Conservation (phyloP, 2,888 invertebrate genomes). For the Cheilosia soror region DNA sequence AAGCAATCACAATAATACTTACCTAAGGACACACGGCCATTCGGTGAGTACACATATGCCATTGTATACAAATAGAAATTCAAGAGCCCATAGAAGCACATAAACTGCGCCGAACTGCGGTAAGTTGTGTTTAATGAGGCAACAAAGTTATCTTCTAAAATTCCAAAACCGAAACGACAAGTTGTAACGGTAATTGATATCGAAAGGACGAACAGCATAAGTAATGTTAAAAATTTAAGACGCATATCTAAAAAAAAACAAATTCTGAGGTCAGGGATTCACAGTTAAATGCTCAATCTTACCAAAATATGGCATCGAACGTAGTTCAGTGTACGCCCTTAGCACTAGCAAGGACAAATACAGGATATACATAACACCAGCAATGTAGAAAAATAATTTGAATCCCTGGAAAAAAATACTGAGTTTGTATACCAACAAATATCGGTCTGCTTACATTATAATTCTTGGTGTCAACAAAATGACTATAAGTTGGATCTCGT, state of each 20-base stretch:
- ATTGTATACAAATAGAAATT: conserved; percentile 97
- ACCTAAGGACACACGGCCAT: conserved; percentile 92
- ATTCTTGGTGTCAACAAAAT: conserved; percentile 92
- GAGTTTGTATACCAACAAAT: neutral
- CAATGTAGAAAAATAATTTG: conserved; percentile 95
- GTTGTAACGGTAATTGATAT: conserved; percentile 91
- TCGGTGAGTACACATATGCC: conserved; percentile 97
- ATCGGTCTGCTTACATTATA: conserved; percentile 88
- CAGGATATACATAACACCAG: conserved; percentile 92
- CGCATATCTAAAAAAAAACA: conserved; percentile 89
- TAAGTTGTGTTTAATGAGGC: conserved; percentile 94
- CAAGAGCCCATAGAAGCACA: conserved; percentile 96
- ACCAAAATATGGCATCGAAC: conserved; percentile 99
- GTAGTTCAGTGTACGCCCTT: conserved; percentile 95
- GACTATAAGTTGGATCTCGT: conserved; percentile 96
- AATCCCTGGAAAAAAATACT: conserved; percentile 87
- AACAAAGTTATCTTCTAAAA: conserved; percentile 97
- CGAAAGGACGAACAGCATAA: conserved; percentile 92
- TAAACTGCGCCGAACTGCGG: conserved; percentile 96
- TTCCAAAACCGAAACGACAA: conserved; percentile 93
- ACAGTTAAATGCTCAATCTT: conserved; percentile 81
- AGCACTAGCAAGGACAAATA: conserved; percentile 93
- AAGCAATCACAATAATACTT: conserved; percentile 79
- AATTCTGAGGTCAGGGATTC: neutral
- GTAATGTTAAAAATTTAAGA: conserved; percentile 93